Base-by-base conservation (phyloP, 2,888 invertebrate genomes). In the Ophion ellenae region DNA sequence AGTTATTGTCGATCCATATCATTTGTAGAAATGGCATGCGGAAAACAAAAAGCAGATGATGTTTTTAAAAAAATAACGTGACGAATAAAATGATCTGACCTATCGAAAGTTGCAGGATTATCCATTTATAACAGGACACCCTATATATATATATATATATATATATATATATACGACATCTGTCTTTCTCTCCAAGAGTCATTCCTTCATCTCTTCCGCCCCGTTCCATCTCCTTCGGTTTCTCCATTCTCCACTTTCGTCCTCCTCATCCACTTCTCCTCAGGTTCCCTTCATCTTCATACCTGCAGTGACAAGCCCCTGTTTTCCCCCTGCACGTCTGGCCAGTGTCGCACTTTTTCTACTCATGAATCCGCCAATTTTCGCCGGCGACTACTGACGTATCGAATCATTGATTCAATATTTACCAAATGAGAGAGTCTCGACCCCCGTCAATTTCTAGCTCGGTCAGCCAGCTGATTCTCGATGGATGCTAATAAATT, bases 111-210 rank as follows among this genome's bases (percentile, higher is more conserved):
- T 4, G 32, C 32, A 32, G 32, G 32, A 32, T 32, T 32, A 32
- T 32, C 32, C 32, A 32, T 32, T 32, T 4, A 32, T 32, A 32
- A 32, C 3, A 32, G 32, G 32, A 32, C 32, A 4, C 32, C 32
- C 32, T 32, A 57, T 32, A 71, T 57, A 47, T 24, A 45, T 47
- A 69, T 59, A 7, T 17, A 53, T 71, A 53, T 28, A 28, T 24
- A 47, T 32, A 61, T 78, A 11, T 36, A 1, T 24, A 17, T 89
- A 86, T 71, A 87, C 88, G 89, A 90, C 89, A 77, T 70, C 89
- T 88, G 88, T 91, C 84, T 87, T 80, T 85, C 84, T 87, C 87
- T 85, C 83, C 78, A 78, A 81, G 87, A 89, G 86, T 85, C 86
- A 83, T 84, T 86, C 87, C 80, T 74, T 80, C 80, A 70, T 63